phyloP scores from a whole-genome alignment of 2,888 invertebrate species.

The Acrocera orbiculus region DNA sequence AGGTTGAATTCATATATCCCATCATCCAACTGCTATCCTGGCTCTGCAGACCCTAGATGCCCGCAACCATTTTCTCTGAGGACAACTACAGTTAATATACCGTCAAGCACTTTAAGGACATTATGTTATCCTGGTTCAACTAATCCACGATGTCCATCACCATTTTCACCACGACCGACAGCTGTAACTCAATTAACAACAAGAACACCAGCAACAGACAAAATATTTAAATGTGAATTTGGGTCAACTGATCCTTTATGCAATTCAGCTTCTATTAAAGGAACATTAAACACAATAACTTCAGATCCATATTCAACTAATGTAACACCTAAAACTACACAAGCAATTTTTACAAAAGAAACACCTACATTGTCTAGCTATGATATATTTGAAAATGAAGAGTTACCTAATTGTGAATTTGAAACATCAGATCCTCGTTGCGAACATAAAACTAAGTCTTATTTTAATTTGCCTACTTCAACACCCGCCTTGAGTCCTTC shows the following conservation, averaged over 20 bases:
- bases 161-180: conserved; percentile 7
- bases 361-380: not conserved
- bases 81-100: conserved; percentile 1
- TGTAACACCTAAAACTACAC: conserved; percentile 8
- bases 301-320: conserved; percentile 12
- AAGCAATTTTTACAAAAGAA: conserved; percentile 14
- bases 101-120: conserved; percentile 12
- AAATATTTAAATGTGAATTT: conserved; percentile 16
- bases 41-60: no score
- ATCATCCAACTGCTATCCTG: conserved; percentile 20
- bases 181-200: conserved; percentile 2
- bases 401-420: no score
- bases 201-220: conserved; percentile 1
- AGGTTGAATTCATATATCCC: conserved; percentile 17
- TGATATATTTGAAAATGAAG: no score
- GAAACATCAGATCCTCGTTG: conserved; percentile 4
- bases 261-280: not conserved
- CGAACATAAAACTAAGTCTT: no score
- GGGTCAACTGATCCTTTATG: conserved; percentile 21
- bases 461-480: no score
- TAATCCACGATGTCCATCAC: conserved; percentile 22
- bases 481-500: no score
- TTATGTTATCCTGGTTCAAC: conserved; percentile 21
- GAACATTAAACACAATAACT: conserved; percentile 12
- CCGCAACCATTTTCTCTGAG: conserved; percentile 19